Evolutionary conservation across 2,888 invertebrate genomes (phyloP).

Genomic region (Liopterus haemorrhoidalis): DNA sequence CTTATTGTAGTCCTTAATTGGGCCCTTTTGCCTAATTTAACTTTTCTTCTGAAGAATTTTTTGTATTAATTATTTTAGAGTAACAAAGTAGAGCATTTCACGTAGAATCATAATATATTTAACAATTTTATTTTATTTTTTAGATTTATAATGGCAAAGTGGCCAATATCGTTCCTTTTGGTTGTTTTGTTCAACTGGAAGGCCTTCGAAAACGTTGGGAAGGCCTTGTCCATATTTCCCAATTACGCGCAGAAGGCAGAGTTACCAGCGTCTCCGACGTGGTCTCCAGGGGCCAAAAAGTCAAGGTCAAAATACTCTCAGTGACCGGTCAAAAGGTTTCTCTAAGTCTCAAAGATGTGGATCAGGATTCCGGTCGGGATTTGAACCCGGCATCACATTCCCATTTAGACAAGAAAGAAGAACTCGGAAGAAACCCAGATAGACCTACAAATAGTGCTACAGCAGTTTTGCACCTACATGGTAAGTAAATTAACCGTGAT

Average conservation of each 20-base stretch:
- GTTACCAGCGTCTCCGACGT: slow-evolving; percentile 94
- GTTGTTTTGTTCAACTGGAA: slow-evolving; percentile 94
- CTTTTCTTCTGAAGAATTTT: too few species aligned
- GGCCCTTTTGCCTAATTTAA: too few species aligned
- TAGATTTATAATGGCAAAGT: slow-evolving; percentile 90
- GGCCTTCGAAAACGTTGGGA: slow-evolving; percentile 86
- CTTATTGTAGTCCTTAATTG: too few species aligned
- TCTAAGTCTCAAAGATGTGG: slow-evolving; percentile 95
- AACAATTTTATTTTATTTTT: slow-evolving; percentile 32
- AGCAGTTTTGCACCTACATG: slow-evolving; percentile 48
- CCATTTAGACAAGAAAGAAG: slow-evolving; percentile 57
- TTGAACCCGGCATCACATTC: slow-evolving; percentile 78
- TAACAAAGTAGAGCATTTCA: too few species aligned
- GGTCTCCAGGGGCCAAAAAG: slow-evolving; percentile 80
- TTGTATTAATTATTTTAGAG: too few species aligned
- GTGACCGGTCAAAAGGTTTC: slow-evolving; percentile 93
- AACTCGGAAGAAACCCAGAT: slow-evolving; percentile 86
- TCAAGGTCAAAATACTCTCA: slow-evolving; percentile 84
- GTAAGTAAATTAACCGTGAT: too few species aligned
- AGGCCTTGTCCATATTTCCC: slow-evolving; percentile 95
- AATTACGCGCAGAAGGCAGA: slow-evolving; percentile 84
- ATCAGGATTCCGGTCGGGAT: slow-evolving; percentile 91
- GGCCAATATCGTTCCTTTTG: slow-evolving; percentile 94
- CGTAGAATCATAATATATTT: too few species aligned
- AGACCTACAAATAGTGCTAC: slow-evolving; percentile 69